Conservation (phyloP, 2,113 vertebrate genomes). For the crab-eating macaque (Macaca fascicularis) region T2T-MFA8v1.1 NC_088386.1:35461501-35462000, state of each 20-base stretch:
- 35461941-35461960: neutral
- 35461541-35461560: too few species aligned
- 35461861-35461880: neutral
- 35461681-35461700: neutral
- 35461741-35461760: neutral
- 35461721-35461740: neutral
- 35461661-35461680: too few species aligned
- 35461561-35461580: too few species aligned
- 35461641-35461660: too few species aligned
- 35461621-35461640: too few species aligned
- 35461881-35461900: neutral
- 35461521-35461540: too few species aligned
- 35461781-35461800: neutral
- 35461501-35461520: too few species aligned
- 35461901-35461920: neutral
- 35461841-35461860: neutral
- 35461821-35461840: neutral
- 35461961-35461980: neutral
- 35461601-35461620: too few species aligned
- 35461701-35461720: neutral
- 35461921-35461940: neutral
- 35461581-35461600: too few species aligned
- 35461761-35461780: neutral
- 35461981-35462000: neutral
- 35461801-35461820: neutral